Evolutionary conservation across 2,888 invertebrate species (phyloP).

Genomic region (Meganola albula): DNA sequence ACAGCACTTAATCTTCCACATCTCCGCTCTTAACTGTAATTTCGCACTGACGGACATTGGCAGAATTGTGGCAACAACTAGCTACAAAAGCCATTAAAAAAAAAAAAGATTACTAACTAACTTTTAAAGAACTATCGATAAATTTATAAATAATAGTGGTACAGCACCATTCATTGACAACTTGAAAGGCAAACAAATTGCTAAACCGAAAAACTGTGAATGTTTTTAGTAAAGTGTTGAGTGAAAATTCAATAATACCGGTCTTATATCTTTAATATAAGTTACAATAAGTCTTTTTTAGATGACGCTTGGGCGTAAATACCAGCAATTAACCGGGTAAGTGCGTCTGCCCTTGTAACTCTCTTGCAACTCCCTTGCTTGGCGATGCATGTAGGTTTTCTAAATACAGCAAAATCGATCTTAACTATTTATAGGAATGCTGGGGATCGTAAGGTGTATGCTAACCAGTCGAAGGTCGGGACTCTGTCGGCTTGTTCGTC

Average conservation of each 20-base stretch:
- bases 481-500: slow-evolving; percentile 84
- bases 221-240: slow-evolving; percentile 38
- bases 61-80: too few relatives aligned
- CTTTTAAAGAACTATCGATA: too few relatives aligned
- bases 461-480: slow-evolving; percentile 80
- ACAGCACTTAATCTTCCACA: too few relatives aligned
- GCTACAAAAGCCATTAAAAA: too few relatives aligned
- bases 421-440: slow-evolving; percentile 76
- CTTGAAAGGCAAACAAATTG: slow-evolving; percentile 22
- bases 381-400: slow-evolving; percentile 61
- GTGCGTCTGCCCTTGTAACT: slow-evolving; percentile 50
- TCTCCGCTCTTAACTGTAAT: too few relatives aligned
- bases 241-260: slow-evolving; percentile 33
- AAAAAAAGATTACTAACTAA: too few relatives aligned
- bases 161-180: too few relatives aligned
- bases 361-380: slow-evolving; percentile 45
- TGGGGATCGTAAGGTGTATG: slow-evolving; percentile 73
- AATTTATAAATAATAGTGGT: too few relatives aligned
- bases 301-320: slow-evolving; percentile 74
- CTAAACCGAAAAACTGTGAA: slow-evolving; percentile 36
- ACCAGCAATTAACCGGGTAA: slow-evolving; percentile 74
- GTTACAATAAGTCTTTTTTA: slow-evolving; percentile 45
- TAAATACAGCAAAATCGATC: slow-evolving; percentile 67
- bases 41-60: too few relatives aligned
- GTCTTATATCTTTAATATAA: slow-evolving; percentile 23